phyloP scores from a whole-genome alignment of 2,888 invertebrate species.

The Unio delphinus region DNA sequence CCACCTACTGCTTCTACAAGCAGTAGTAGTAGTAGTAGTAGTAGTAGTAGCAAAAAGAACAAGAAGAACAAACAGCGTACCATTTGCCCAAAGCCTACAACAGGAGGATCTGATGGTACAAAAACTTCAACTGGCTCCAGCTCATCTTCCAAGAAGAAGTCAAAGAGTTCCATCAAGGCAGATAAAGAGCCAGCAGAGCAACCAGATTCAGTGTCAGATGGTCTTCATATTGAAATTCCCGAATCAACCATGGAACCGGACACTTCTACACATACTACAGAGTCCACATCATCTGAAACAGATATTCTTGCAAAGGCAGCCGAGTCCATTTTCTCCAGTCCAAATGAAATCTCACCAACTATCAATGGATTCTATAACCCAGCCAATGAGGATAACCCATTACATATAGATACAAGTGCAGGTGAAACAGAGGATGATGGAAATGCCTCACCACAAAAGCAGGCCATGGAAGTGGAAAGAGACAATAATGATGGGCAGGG shows the following conservation, averaged over 20 bases:
- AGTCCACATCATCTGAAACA: slow-evolving; percentile 33
- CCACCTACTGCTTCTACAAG: slow-evolving; percentile 14
- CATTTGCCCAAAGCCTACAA: slow-evolving; percentile 51
- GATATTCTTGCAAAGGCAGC: slow-evolving; percentile 71
- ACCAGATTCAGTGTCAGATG: slow-evolving; percentile 30
- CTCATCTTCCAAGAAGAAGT: slow-evolving; percentile 23
- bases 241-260: slow-evolving; percentile 40
- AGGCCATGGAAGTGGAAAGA: slow-evolving; percentile 7
- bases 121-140: slow-evolving; percentile 3
- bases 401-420: slow-evolving; percentile 64
- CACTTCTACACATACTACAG: slow-evolving; percentile 18
- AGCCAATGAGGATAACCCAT: slow-evolving; percentile 63
- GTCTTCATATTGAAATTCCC: slow-evolving; percentile 35
- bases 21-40: slow-evolving; percentile 18
- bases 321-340: slow-evolving; percentile 68
- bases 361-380: slow-evolving; percentile 62
- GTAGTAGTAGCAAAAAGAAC: slow-evolving; percentile 32
- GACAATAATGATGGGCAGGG: slow-evolving; percentile 7
- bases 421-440: slow-evolving; percentile 50
- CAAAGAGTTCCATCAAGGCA: slow-evolving; percentile 15
- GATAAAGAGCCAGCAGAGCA: slow-evolving; percentile 17
- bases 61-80: slow-evolving; percentile 45
- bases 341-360: slow-evolving; percentile 44
- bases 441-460: slow-evolving; percentile 28
- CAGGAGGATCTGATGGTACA: slow-evolving; percentile 5